Evolutionary conservation across 2,888 invertebrate genomes (phyloP).

Genomic region (Lochmaea crataegi): DNA sequence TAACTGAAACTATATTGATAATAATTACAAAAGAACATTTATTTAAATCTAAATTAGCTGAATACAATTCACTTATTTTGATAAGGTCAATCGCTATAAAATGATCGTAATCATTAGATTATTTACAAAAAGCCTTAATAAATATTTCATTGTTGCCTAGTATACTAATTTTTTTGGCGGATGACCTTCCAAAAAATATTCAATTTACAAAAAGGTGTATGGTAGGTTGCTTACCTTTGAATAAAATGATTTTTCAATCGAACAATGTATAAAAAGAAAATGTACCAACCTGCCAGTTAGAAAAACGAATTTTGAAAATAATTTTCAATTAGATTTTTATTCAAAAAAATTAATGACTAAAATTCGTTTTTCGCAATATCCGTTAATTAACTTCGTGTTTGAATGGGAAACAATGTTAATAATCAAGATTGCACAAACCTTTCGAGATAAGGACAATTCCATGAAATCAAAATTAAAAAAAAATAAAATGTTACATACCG

Average conservation of each 20-base stretch:
- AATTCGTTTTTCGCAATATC: slow-evolving; percentile 10
- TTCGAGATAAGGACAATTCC: slow-evolving; percentile 30
- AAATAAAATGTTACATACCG: slow-evolving; percentile 48
- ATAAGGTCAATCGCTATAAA: slow-evolving; percentile 21
- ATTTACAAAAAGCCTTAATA: slow-evolving; percentile 20
- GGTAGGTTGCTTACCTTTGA: slow-evolving; percentile 44
- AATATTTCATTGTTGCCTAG: slow-evolving; percentile 6
- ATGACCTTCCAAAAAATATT: slow-evolving; percentile 27
- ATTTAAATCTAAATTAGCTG: slow-evolving; percentile 6
- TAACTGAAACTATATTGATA: slow-evolving; percentile 4
- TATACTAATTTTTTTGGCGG: slow-evolving; percentile 1
- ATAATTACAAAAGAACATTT: slow-evolving; percentile 3
- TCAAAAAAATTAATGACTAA: neutral
- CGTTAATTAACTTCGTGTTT: slow-evolving; percentile 11
- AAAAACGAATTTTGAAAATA: slow-evolving; percentile 18
- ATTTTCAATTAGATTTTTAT: neutral
- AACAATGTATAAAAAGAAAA: slow-evolving; percentile 31
- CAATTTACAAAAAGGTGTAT: slow-evolving; percentile 23
- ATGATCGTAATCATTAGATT: neutral
- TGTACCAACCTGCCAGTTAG: slow-evolving; percentile 45
- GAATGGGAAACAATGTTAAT: slow-evolving; percentile 13
- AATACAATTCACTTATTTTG: slow-evolving; percentile 30
- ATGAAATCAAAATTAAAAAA: slow-evolving; percentile 32
- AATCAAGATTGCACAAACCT: slow-evolving; percentile 35
- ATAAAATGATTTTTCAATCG: slow-evolving; percentile 23